phyloP scores from a whole-genome alignment of 2,888 invertebrate genomes.

The Perdita meconis region DNA sequence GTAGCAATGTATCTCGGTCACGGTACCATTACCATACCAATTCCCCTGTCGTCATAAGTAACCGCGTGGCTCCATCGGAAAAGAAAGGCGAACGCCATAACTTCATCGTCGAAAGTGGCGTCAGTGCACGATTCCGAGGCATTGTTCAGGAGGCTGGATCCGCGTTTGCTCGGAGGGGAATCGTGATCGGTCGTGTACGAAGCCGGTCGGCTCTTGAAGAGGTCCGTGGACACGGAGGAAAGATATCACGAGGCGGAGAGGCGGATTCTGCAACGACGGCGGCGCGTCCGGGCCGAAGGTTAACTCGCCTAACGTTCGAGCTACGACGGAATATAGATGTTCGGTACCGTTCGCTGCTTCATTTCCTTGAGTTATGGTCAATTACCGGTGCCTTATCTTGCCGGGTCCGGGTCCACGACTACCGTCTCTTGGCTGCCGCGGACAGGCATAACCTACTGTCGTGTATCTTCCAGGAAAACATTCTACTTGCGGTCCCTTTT shows the following conservation, averaged over 20 bases:
- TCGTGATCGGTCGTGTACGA: conserved; percentile 33
- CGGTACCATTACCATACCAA: not conserved
- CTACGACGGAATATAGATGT: conserved; percentile 73
- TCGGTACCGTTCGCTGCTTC: conserved; percentile 77
- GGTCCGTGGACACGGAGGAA: conserved; percentile 19
- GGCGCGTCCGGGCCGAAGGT: conserved; percentile 66
- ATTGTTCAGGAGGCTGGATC: conserved; percentile 38
- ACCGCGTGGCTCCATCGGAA: not conserved
- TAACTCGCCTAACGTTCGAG: conserved; percentile 72
- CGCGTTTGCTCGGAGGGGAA: conserved; percentile 35
- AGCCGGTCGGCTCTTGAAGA: conserved; percentile 32
- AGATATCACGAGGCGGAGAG: conserved; percentile 21
- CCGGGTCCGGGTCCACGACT: conserved; percentile 66
- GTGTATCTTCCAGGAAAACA: conserved; percentile 61
- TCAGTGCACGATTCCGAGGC: conserved; percentile 40
- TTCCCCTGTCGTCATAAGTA: conserved; percentile 5
- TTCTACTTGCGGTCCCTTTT: conserved; percentile 44
- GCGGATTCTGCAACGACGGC: conserved; percentile 43
- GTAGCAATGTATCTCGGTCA: not conserved
- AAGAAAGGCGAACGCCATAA: conserved; percentile 26
- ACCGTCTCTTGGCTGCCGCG: conserved; percentile 57
- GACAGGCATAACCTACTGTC: conserved; percentile 64
- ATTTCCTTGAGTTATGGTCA: conserved; percentile 79
- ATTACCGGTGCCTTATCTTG: conserved; percentile 75
- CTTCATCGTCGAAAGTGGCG: conserved; percentile 29